Percentiles rank a stretch among this genome's conserved stretches.
Conservation (phyloP, 2,888 invertebrate species). For the Ligdia adustata region DNA sequence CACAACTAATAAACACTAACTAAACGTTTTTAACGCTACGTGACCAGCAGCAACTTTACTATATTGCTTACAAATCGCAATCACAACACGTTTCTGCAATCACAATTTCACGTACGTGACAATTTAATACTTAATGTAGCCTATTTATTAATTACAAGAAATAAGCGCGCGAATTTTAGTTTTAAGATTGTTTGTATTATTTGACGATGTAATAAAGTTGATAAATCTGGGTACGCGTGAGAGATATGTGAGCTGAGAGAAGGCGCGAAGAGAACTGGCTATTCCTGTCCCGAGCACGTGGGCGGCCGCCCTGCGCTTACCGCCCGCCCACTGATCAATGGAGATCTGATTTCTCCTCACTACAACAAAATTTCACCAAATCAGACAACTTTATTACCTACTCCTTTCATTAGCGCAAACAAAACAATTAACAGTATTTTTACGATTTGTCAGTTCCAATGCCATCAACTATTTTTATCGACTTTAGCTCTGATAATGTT, state of each 20-base stretch:
- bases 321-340: conserved; percentile 74
- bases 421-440: conserved; percentile 21
- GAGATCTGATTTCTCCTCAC: conserved; percentile 66
- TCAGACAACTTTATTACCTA: conserved; percentile 14
- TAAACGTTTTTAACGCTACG: conserved; percentile 10
- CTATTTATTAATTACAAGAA: conserved; percentile 17
- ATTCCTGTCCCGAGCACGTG: conserved; percentile 79
- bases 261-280: conserved; percentile 74
- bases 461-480: neutral
- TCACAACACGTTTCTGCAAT: conserved; percentile 23
- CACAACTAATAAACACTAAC: neutral
- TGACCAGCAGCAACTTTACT: conserved; percentile 10
- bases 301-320: conserved; percentile 49
- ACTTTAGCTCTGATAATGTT: neutral
- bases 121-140: too few species aligned
- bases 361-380: conserved; percentile 21
- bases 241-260: conserved; percentile 56
- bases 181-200: conserved; percentile 20
- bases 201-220: conserved; percentile 38
- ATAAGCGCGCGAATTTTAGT: conserved; percentile 29
- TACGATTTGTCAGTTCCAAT: conserved; percentile 8
- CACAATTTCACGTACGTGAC: conserved; percentile 16
- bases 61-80: conserved; percentile 13
- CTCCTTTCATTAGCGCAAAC: conserved; percentile 15
- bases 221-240: conserved; percentile 32